Conservation (phyloP, 2,888 invertebrate species). For the Opisthograptis luteolata region DNA sequence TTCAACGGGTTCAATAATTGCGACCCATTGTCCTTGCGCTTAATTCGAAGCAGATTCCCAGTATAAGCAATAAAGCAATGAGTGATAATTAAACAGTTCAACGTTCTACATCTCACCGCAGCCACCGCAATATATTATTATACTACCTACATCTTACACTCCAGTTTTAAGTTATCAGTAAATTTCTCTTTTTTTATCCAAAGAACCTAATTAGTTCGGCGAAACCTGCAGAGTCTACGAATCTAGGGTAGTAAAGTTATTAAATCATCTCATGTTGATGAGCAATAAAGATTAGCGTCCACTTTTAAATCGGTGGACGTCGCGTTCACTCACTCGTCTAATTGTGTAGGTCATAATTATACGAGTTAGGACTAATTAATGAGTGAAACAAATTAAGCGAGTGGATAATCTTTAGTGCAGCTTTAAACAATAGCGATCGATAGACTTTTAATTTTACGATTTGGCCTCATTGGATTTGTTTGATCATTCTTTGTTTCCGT, state of each 20-base stretch:
- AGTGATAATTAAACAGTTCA: slow-evolving; percentile 42
- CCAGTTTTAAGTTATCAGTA: too few relatives aligned
- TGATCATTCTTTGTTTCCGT: slow-evolving; percentile 1
- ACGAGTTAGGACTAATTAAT: too few relatives aligned
- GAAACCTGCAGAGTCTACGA: slow-evolving; percentile 19
- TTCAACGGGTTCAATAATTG: slow-evolving; percentile 70
- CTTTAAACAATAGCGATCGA: background rate
- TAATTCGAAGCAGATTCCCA: slow-evolving; percentile 69
- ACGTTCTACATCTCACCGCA: slow-evolving; percentile 28
- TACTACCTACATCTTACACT: too few relatives aligned
- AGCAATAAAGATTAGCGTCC: slow-evolving; percentile 44
- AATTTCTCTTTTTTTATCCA: too few relatives aligned
- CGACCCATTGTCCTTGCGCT: slow-evolving; percentile 74
- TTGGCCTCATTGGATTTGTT: background rate
- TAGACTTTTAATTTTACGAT: slow-evolving; percentile 1
- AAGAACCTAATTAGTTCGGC: slow-evolving; percentile 24
- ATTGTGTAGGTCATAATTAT: slow-evolving; percentile 23
- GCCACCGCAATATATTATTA: slow-evolving; percentile 7
- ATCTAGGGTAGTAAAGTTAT: slow-evolving; percentile 39
- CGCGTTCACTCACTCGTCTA: slow-evolving; percentile 4
- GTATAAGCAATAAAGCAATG: slow-evolving; percentile 62
- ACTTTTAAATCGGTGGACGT: slow-evolving; percentile 20
- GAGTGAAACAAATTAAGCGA: slow-evolving; percentile 9
- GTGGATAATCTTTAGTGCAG: background rate
- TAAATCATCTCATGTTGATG: slow-evolving; percentile 42